Evolutionary conservation across 2,888 invertebrate genomes (phyloP), one percentile per base, ranked within the genome.

Genomic region (Lacanobia oleracea): DNA sequence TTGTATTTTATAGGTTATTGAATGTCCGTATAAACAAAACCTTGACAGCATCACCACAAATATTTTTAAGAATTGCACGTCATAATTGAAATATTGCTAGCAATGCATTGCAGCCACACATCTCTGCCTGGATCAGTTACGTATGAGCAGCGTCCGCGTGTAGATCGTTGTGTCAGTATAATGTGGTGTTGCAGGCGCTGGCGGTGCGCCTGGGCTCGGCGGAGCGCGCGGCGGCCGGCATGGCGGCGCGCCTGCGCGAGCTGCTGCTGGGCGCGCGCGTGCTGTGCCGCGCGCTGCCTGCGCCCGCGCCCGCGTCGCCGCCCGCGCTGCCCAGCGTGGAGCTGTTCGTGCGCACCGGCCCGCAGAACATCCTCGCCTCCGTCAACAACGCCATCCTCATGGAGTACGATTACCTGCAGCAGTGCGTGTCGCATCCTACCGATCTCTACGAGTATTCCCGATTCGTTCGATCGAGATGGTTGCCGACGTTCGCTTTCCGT

Each of bases 301-400:
- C 82, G 40, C n/a, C 45, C 59, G 54, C 82, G 40, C 16, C 16
- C 45, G 33, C 14, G 88, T 59, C 88, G 56, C 86, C 88, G 56
- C 86, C 88, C 33, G 68, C 91, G 89, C 82, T 92, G 91, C 96
- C 97, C 9, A 87, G 96, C 72, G 97, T 98, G 1, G 97, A 97
- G 88, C 96, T 98, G 67, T 98, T 97, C 92, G 97, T 97, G 86
- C 96, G 98, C 86, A 95, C 97, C 66, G 96, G 96, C 75, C 96
- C 97, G 21, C 97, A 96, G 82, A 97, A 97, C 86, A 96, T 97
- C 48, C 94, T 98, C 76, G 97, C 97, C 85, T 97, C 97, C 71
- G 97, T 98, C 75, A 98, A 98, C 91, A 97, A 97, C 87, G 97
- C 97, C 18, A 96, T 98, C 60, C 93, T 96, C 50, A 94, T 97